Evolutionary conservation across 2,888 invertebrate species (phyloP).

Genomic region (Timema podura): DNA sequence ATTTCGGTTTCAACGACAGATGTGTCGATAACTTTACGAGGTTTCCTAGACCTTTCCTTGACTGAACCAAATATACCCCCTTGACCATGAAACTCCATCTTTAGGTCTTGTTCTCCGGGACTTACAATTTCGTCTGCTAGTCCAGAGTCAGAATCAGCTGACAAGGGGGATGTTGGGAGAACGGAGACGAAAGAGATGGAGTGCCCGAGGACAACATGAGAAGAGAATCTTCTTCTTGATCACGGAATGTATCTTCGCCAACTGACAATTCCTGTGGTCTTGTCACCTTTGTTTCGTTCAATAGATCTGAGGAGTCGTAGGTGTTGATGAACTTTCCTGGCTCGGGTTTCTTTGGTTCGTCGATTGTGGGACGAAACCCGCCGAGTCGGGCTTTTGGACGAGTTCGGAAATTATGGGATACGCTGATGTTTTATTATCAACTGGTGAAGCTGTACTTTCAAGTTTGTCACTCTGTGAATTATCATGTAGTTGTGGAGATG

Average conservation of each 20-base stretch:
- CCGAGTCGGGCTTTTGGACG: no score
- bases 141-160: conserved; percentile 14
- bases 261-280: no score
- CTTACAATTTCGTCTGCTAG: conserved; percentile 18
- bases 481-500: no score
- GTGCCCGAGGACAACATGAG: background rate
- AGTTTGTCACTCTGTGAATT: no score
- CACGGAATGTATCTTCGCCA: background rate
- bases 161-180: conserved; percentile 2
- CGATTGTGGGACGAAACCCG: no score
- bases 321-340: no score
- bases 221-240: conserved; percentile 15
- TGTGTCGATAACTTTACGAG: conserved; percentile 29
- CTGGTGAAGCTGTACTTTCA: no score
- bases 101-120: background rate
- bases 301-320: no score
- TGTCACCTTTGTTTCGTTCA: no score
- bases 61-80: conserved; percentile 33
- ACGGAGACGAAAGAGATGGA: background rate
- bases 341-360: no score
- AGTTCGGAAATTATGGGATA: no score
- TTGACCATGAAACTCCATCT: conserved; percentile 18
- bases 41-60: conserved; percentile 29
- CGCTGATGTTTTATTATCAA: no score
- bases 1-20: background rate